phyloP scores from a whole-genome alignment of 2,113 vertebrate species.

The Tautogolabrus adspersus region DNA sequence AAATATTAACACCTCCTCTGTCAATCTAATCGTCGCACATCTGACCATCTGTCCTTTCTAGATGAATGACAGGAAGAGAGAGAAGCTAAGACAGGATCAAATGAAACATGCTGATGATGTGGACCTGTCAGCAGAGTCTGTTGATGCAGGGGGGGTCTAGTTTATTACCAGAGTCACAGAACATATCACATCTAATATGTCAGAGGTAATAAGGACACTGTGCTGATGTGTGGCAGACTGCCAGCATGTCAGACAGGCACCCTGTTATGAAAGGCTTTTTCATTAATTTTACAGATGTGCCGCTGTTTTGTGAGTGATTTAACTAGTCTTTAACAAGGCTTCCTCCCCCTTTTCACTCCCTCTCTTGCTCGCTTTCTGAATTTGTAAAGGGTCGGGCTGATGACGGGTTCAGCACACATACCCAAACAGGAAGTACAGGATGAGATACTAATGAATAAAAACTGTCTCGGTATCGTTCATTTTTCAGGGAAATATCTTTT shows the following conservation, averaged over 20 bases:
- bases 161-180: conserved; percentile 71
- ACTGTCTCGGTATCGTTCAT: no score
- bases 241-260: conserved; percentile 68
- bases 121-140: conserved; percentile 62
- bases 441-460: neutral
- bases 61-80: conserved; percentile 54
- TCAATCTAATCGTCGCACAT: conserved; percentile 45
- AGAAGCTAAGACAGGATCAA: conserved; percentile 55
- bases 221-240: conserved; percentile 65
- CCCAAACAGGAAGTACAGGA: conserved; percentile 18
- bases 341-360: conserved; percentile 16
- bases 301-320: conserved; percentile 74
- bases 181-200: conserved; percentile 75
- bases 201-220: conserved; percentile 73
- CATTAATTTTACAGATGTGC: conserved; percentile 74
- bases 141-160: conserved; percentile 57
- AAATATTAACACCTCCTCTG: conserved; percentile 52
- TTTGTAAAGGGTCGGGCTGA: conserved; percentile 33
- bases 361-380: conserved; percentile 16
- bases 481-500: no score
- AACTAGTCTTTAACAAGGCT: conserved; percentile 54
- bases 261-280: conserved; percentile 73
- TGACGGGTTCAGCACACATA: conserved; percentile 8
- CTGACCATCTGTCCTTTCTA: conserved; percentile 48
- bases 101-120: conserved; percentile 72